Evolutionary conservation across 2,888 invertebrate species (phyloP).

Genomic region (Cheilosia vulpina): DNA sequence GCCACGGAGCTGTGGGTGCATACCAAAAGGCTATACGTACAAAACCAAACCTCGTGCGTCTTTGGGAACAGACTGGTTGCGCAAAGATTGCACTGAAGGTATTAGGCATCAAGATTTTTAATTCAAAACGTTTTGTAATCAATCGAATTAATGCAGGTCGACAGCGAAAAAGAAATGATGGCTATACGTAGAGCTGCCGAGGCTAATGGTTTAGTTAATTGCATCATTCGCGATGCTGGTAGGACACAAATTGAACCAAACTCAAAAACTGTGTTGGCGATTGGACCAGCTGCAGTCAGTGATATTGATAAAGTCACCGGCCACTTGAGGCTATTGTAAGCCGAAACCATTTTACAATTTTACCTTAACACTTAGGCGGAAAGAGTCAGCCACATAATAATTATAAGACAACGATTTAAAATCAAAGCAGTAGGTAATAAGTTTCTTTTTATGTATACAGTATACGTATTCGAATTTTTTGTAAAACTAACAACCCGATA

Average conservation of each 20-base stretch:
- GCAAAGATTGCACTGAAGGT: constrained; percentile 94
- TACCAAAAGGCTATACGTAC: constrained; percentile 88
- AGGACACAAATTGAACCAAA: constrained; percentile 96
- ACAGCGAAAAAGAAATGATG: constrained; percentile 89
- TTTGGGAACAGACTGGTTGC: constrained; percentile 89
- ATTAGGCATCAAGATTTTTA: not conserved
- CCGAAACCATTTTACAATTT: not conserved
- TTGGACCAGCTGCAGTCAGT: constrained; percentile 94
- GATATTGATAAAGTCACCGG: constrained; percentile 93
- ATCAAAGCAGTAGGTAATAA: constrained; percentile 48
- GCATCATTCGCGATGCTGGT: constrained; percentile 94
- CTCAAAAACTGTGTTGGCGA: constrained; percentile 94
- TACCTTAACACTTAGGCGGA: constrained; percentile 15
- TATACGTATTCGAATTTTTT: constrained; percentile 23
- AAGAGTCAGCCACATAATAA: constrained; percentile 17
- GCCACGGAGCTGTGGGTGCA: constrained; percentile 96
- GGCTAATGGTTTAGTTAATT: constrained; percentile 88
- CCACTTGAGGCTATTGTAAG: constrained; percentile 92
- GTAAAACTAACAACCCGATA: constrained; percentile 25
- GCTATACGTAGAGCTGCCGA: constrained; percentile 89
- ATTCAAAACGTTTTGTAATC: not conserved
- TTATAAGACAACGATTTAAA: constrained; percentile 23
- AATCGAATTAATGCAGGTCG: constrained; percentile 82
- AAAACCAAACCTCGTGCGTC: constrained; percentile 86
- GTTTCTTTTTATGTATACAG: constrained; percentile 17